Evolutionary conservation across 2,113 vertebrate species (phyloP), one percentile per base, ranked within the genome.

Genomic region (Eulemur macaco): DNA sequence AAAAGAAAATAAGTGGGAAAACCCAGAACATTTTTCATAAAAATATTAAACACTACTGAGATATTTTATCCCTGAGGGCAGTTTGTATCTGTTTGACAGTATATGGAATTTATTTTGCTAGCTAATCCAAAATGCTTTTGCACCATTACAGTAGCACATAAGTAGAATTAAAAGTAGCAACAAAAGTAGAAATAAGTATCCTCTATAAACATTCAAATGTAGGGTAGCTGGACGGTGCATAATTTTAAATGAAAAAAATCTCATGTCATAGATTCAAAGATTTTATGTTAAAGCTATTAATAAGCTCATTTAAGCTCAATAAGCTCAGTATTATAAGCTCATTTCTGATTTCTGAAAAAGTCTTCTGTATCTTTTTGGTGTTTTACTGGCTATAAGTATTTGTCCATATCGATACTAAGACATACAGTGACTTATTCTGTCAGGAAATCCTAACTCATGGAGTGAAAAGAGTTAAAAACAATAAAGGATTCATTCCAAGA

Each of bases 61-160:
- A 88, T 84, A 81, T 95, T 71, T 11, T 93, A 88, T 90, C 64
- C 78, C 23, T 77, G 34, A 91, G 52, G 91, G 64, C 63, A 87
- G 6, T 96, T 37, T 83, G n/a, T 23, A 97, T 89, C 96, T 56
- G 1, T 74, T 95, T 60, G 7, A 89, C 1, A 97, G 50, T 23
- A 68, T n/a, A 91, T 31, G 31, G 86, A 56, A 96, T 56, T 96
- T 96, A 76, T 52, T 86, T 91, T 95, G 94, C 31, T 91, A 97
- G 91, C 66, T 47, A 47, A 94, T 91, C 25, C 89, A 97, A 98
- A 98, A 97, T 85, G 91, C 81, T 82, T 97, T 47, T 47, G 81
- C 58, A 97, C 52, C 68, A 97, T 81, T 82, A 93, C 69, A 96
- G 69, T 94, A 83, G 76, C 93, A 94, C 25, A 31, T 78, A 96